Evolutionary conservation across 2,797 vertebrate genomes (phyloP).

Genomic region (Ispidina lecontei): DNA sequence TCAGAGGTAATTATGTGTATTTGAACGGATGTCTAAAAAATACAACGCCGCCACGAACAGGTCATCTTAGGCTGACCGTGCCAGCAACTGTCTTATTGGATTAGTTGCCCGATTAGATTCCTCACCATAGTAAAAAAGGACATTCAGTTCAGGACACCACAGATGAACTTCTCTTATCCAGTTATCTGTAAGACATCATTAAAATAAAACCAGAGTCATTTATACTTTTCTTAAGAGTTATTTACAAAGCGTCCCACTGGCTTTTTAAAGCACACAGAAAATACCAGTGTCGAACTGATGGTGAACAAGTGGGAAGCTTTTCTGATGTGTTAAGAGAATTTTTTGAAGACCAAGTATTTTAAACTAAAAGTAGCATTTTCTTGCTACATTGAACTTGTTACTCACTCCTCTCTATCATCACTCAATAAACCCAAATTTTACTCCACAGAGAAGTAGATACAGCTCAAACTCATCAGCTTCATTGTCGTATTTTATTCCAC

Average conservation of each 20-base stretch:
- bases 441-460: neutral
- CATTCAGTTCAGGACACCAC: conserved; percentile 92
- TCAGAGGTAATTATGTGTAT: neutral
- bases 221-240: neutral
- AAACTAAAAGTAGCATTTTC: neutral
- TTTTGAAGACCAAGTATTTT: neutral
- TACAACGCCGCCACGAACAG: neutral
- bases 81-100: neutral
- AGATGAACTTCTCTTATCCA: conserved; percentile 93
- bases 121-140: conserved; percentile 94
- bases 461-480: neutral
- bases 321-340: neutral
- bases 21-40: neutral
- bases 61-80: neutral
- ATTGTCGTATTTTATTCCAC: neutral
- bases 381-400: neutral
- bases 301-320: neutral
- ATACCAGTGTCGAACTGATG: rapidly evolving
- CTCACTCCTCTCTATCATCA: neutral
- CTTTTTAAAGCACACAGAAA: neutral
- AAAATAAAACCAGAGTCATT: neutral
- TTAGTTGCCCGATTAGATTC: neutral
- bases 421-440: neutral
- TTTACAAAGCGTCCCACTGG: neutral
- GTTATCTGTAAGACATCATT: conserved; percentile 85